Conservation (phyloP, 2,797 vertebrate genomes). For the Somateria mollissima region DNA sequence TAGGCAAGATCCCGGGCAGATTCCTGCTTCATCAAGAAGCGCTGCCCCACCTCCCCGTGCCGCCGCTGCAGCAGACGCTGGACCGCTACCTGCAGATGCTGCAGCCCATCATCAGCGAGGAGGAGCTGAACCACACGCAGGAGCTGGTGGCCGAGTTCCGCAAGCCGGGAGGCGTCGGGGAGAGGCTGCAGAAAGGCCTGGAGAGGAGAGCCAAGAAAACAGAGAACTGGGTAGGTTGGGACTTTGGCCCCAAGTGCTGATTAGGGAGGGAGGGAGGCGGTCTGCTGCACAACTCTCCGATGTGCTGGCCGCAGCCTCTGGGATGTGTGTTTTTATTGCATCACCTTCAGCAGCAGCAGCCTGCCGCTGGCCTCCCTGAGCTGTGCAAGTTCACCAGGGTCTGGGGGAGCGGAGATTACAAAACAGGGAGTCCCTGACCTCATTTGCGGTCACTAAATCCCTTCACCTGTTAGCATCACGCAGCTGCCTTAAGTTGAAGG, state of each 20-base stretch:
- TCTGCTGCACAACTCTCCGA: not conserved
- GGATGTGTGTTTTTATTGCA: not conserved
- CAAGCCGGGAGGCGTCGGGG: conserved; percentile 87
- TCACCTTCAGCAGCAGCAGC: not conserved
- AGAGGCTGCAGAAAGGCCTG: conserved; percentile 92
- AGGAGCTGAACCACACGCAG: conserved; percentile 89
- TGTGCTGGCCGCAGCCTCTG: not conserved
- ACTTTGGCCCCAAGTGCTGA: not conserved
- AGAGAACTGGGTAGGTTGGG: conserved; percentile 93
- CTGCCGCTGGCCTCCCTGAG: not conserved
- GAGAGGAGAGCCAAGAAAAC: conserved; percentile 89
- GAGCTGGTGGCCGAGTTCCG: conserved; percentile 88
- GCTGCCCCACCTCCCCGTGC: conserved; percentile 88
- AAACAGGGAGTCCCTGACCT: not conserved
- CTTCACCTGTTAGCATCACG: not conserved
- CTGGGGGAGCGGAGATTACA: not conserved
- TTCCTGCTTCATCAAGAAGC: conserved; percentile 88
- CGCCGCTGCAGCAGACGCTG: conserved; percentile 88
- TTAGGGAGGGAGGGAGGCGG: not conserved
- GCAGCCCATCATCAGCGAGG: conserved; percentile 88
- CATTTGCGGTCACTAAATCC: not conserved
- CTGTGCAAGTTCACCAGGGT: not conserved
- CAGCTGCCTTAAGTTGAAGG: not conserved
- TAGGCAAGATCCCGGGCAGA: conserved; percentile 78
- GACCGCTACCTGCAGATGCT: conserved; percentile 88